These are phyloP conservation scores for Pica pica DNA, from an alignment of 2,113 vertebrate genomes.

Conservation along the genomic window DNA sequence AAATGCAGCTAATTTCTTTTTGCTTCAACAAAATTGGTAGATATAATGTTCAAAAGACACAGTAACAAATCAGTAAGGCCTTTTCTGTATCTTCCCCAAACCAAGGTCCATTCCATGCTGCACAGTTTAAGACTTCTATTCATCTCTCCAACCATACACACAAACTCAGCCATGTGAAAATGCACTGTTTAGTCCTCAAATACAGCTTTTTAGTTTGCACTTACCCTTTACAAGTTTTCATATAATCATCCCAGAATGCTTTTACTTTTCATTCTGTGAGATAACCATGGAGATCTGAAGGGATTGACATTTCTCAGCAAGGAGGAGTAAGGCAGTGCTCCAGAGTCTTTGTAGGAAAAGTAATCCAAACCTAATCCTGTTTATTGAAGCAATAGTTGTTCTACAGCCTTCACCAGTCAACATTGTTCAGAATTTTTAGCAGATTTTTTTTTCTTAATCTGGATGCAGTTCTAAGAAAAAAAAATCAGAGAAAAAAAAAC, in stretches of 20 bases:
- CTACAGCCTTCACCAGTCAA: background rate
- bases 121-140: background rate
- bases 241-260: slow-evolving; percentile 34
- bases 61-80: background rate
- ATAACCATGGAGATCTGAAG: slow-evolving; percentile 59
- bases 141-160: background rate
- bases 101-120: background rate
- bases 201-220: background rate
- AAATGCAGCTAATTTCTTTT: background rate
- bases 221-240: slow-evolving; percentile 43
- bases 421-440: background rate
- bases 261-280: slow-evolving; percentile 38
- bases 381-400: slow-evolving; percentile 35
- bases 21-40: background rate
- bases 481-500: background rate
- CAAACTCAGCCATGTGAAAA: background rate
- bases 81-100: background rate
- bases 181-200: background rate
- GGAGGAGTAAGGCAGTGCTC: background rate
- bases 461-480: background rate
- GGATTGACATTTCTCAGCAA: background rate
- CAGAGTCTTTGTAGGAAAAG: background rate
- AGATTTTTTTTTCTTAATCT: background rate
- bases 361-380: slow-evolving; percentile 49
- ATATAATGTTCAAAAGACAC: background rate